Evolutionary conservation across 2,888 invertebrate species (phyloP).

Genomic region (Elegia similella): DNA sequence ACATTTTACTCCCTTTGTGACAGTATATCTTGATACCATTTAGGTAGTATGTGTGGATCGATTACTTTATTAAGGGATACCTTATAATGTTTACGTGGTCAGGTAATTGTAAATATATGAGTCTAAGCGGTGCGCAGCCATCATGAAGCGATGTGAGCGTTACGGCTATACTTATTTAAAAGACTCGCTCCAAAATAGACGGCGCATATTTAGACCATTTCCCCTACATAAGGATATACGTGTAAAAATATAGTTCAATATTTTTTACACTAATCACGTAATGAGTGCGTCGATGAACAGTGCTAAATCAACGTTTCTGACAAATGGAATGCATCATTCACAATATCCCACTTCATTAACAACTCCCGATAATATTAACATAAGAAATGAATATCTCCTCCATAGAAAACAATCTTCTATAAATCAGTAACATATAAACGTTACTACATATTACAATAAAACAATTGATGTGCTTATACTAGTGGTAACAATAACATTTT

Average conservation of each 20-base stretch:
- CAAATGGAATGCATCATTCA: constrained; percentile 77
- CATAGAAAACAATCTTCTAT: constrained; percentile 53
- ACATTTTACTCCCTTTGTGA: constrained; percentile 75
- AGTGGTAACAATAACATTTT: constrained; percentile 79
- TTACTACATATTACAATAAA: constrained; percentile 52
- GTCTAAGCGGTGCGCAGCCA: constrained; percentile 37
- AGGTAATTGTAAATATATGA: constrained; percentile 53
- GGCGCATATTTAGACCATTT: constrained; percentile 41
- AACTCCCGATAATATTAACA: constrained; percentile 59
- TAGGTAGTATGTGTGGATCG: constrained; percentile 44
- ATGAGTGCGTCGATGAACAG: constrained; percentile 73
- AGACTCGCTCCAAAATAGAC: constrained; percentile 27
- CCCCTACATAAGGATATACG: constrained; percentile 45
- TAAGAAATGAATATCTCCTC: constrained; percentile 51
- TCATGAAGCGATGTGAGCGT: constrained; percentile 26
- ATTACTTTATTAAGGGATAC: constrained; percentile 51
- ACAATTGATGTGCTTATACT: constrained; percentile 73
- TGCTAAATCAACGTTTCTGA: constrained; percentile 64
- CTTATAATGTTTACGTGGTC: constrained; percentile 55
- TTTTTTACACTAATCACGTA: constrained; percentile 55
- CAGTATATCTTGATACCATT: constrained; percentile 40
- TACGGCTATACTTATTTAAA: not conserved
- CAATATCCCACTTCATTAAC: constrained; percentile 66
- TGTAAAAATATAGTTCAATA: constrained; percentile 61
- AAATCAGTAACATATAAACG: constrained; percentile 36